These are phyloP conservation scores for Amphipoea oculea DNA, from an alignment of 2,888 invertebrate genomes.

Conservation along the genomic window DNA sequence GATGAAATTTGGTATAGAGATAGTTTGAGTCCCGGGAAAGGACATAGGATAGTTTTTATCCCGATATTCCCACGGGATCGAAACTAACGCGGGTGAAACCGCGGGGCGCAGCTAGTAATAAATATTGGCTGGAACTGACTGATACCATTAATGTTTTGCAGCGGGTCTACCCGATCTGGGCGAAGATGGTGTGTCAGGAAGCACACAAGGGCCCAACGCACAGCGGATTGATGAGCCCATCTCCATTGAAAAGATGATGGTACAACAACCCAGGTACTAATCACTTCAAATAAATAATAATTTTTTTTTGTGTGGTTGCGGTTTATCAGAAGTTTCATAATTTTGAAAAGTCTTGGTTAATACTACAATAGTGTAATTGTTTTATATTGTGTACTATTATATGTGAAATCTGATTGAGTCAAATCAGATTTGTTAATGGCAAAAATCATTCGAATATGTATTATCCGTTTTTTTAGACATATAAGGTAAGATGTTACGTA, in stretches of 20 bases:
- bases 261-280: constrained; percentile 81
- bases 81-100: too few relatives aligned
- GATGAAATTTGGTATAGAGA: too few relatives aligned
- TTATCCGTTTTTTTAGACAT: neutral
- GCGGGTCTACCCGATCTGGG: constrained; percentile 78
- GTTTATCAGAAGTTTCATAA: neutral
- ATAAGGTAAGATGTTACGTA: neutral
- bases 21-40: too few relatives aligned
- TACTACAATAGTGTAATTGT: neutral
- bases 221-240: constrained; percentile 73
- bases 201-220: constrained; percentile 72
- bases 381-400: neutral
- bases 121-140: neutral
- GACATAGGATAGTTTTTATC: too few relatives aligned
- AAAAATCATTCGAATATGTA: neutral
- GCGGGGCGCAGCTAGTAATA: too few relatives aligned
- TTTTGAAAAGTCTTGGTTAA: neutral
- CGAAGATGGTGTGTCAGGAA: constrained; percentile 73
- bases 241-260: constrained; percentile 82
- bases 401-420: neutral
- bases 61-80: too few relatives aligned
- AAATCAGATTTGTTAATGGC: neutral
- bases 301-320: neutral
- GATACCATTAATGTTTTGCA: constrained; percentile 51
- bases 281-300: too few relatives aligned